phyloP scores from a whole-genome alignment of 2,113 vertebrate genomes.

The Tragelaphus strepsiceros region DNA sequence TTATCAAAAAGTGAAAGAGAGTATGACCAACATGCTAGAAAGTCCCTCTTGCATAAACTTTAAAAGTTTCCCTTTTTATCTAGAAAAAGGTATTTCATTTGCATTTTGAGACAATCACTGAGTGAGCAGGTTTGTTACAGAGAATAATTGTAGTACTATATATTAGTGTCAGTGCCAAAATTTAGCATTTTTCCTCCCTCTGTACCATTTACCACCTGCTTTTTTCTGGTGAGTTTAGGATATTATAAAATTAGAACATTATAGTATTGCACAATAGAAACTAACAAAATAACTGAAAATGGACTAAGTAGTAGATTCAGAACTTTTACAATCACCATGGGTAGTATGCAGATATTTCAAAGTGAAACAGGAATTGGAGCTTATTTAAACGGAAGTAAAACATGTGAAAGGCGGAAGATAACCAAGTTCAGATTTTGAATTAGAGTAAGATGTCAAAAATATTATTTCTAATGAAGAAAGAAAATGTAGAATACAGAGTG shows the following conservation, averaged over 20 bases:
- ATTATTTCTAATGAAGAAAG: not conserved
- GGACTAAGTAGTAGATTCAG: not conserved
- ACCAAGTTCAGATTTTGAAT: not conserved
- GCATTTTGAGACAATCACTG: not conserved
- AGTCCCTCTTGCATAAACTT: not conserved
- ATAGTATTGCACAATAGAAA: not conserved
- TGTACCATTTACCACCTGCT: not conserved
- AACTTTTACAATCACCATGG: not conserved
- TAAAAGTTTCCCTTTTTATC: not conserved
- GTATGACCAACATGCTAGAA: not conserved
- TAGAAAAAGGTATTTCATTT: not conserved
- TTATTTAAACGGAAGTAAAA: constrained; percentile 18
- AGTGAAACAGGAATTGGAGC: not conserved
- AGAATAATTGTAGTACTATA: not conserved
- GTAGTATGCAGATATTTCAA: not conserved
- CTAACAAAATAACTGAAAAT: constrained; percentile 5
- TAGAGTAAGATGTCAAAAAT: not conserved
- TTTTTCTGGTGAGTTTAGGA: not conserved
- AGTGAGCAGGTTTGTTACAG: not conserved
- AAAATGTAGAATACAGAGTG: not conserved
- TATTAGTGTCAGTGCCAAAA: not conserved
- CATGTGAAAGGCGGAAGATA: not conserved
- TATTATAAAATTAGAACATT: not conserved
- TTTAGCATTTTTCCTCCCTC: not conserved
- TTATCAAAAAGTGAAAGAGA: not conserved